Evolutionary conservation across 1,140 invertebrate genomes (phyloP), one percentile per base, ranked within the genome.

Genomic region (Hyles vespertilio): DNA sequence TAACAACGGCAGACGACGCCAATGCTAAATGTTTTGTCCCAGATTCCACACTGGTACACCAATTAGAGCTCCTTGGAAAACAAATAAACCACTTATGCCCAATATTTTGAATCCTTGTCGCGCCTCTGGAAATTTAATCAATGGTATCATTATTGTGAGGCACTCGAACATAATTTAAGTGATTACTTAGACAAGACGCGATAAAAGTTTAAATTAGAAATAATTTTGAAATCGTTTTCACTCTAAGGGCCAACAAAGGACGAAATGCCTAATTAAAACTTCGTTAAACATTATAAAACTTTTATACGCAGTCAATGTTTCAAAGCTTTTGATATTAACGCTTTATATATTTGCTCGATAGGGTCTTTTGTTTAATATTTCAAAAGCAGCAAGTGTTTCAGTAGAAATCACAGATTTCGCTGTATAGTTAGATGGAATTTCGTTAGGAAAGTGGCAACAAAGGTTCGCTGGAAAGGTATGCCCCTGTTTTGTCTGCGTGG

Each of bases 1-100:
- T 80, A 10, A 87, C 83, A 3, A 74, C 56, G 2, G 60, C 70
- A 7, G 77, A 77, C 0, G 84, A 86, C 4, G 69, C 84, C 5
- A 88, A 10, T 3, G 79, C 79, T 4, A 86, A 58, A 61, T 84
- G 73, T 32, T 74, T 33, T 65, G 70, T 3, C 55, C 63, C 32
- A 88, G 59, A 48, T 81, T 75, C 63, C 67, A 73, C 3, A 74
- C 59, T 5, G 83, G 79, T 6, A 86, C 67, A 3, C 63, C 70
- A 1, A 85, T 61, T 0, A 84, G 47, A 2, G 56, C 32, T 2
- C 62, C 47, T 54, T 81, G 72, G 32, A 82, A 53, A 1, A 40
- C 22, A 2, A 73, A 49, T 1, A 83, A 49, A 2, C 77, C 79
- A 0, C 61, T 8, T 33, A 82, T 51, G 3, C 77, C 82, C 33